A percentile compares a stretch with the other conserved stretches of the same genome.
These are phyloP conservation scores for Netelia virgata DNA, from an alignment of 2,888 invertebrate species.

Conservation along the genomic window DNA sequence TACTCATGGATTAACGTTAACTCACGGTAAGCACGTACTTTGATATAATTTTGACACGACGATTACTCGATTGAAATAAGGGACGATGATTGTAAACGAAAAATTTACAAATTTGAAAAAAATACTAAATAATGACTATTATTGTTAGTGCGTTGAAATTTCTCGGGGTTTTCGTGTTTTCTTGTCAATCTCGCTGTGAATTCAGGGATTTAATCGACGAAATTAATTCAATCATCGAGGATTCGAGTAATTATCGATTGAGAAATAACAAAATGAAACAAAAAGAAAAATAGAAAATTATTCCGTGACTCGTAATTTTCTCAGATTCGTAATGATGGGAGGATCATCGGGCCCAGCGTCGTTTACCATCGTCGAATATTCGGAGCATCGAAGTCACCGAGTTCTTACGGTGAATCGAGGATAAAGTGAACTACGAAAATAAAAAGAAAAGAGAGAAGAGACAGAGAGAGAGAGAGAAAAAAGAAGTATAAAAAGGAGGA, in stretches of 20 bases:
- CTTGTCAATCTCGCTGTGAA: too few relatives aligned
- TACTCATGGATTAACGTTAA: too few relatives aligned
- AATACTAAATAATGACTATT: too few relatives aligned
- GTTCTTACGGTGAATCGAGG: slow-evolving; percentile 40
- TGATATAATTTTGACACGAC: too few relatives aligned
- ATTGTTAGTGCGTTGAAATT: too few relatives aligned
- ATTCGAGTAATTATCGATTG: neutral
- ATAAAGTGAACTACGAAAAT: neutral
- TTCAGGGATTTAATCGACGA: too few relatives aligned
- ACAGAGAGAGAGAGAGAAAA: slow-evolving; percentile 29
- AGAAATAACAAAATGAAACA: neutral
- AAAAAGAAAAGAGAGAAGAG: slow-evolving; percentile 15
- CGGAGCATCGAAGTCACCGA: slow-evolving; percentile 32
- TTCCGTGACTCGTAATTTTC: slow-evolving; percentile 6
- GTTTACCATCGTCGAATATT: slow-evolving; percentile 7
- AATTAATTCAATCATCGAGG: too few relatives aligned
- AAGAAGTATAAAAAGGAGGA: neutral
- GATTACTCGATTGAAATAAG: too few relatives aligned
- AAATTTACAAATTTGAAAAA: neutral
- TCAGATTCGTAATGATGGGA: slow-evolving; percentile 40
- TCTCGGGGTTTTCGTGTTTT: too few relatives aligned
- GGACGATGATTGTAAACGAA: too few relatives aligned
- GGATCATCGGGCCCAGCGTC: slow-evolving; percentile 7
- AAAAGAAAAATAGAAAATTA: slow-evolving; percentile 23
- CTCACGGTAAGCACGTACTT: too few relatives aligned